These are phyloP conservation scores for Maniola jurtina DNA, from an alignment of 1,140 invertebrate genomes.

Conservation along the genomic window DNA sequence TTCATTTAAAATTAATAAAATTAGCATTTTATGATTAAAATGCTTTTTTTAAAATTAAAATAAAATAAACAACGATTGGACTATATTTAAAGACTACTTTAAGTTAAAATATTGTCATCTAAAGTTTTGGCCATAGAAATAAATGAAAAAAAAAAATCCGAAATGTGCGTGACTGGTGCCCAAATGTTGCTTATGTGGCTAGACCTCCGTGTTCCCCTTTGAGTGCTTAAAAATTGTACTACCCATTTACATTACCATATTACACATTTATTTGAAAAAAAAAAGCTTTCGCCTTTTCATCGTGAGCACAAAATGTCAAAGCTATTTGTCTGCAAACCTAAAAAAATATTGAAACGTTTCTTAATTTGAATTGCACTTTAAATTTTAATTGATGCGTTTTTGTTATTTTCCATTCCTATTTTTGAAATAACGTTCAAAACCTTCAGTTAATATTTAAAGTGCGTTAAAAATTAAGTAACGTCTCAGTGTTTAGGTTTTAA, in stretches of 20 bases:
- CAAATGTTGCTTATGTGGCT: conserved; percentile 50
- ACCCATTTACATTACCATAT: too few species aligned
- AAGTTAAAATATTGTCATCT: too few species aligned
- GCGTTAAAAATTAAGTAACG: neutral
- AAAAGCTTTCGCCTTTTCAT: conserved; percentile 28
- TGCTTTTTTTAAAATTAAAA: too few species aligned
- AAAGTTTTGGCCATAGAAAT: conserved; percentile 45
- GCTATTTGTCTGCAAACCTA: conserved; percentile 23
- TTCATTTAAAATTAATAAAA: neutral
- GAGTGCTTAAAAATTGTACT: conserved; percentile 33
- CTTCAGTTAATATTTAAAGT: neutral
- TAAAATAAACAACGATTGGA: too few species aligned
- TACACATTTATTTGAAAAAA: conserved; percentile 18
- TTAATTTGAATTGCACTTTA: neutral
- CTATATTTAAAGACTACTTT: neutral
- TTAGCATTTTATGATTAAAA: neutral
- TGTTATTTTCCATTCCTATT: too few species aligned
- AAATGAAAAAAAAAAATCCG: conserved; percentile 20
- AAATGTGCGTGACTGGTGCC: conserved; percentile 41
- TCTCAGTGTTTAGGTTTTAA: neutral
- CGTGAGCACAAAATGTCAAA: conserved; percentile 26
- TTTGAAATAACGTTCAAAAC: too few species aligned
- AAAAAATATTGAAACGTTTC: neutral
- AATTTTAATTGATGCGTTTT: too few species aligned
- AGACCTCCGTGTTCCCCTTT: conserved; percentile 35